phyloP scores from a whole-genome alignment of 2,113 vertebrate species.

The Ciconia maguari region DNA sequence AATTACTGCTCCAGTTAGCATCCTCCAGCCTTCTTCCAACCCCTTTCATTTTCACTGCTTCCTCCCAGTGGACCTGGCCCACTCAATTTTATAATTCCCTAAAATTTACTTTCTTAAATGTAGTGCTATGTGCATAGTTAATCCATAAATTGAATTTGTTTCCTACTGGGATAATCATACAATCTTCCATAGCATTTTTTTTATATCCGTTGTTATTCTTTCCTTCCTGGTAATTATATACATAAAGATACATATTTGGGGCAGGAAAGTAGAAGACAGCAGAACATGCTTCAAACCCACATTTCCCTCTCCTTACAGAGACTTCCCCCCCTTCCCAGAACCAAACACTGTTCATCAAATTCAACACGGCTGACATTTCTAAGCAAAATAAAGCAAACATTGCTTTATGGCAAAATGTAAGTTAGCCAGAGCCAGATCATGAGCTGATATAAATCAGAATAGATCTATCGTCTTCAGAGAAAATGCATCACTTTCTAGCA shows the following conservation, averaged over 20 bases:
- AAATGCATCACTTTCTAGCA: neutral
- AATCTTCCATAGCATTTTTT: neutral
- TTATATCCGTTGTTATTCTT: neutral
- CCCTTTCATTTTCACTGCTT: constrained; percentile 35
- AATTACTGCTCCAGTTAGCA: constrained; percentile 22
- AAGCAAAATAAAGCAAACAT: neutral
- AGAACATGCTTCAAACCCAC: neutral
- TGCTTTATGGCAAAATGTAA: neutral
- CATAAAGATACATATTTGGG: neutral
- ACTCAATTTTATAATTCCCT: constrained; percentile 24
- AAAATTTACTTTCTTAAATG: constrained; percentile 48
- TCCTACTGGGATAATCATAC: neutral
- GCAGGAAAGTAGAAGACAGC: neutral
- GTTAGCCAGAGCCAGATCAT: neutral
- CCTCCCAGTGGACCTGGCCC: constrained; percentile 25
- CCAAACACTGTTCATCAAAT: neutral
- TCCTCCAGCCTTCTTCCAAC: neutral
- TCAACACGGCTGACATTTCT: neutral
- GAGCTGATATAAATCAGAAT: neutral
- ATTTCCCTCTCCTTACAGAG: neutral
- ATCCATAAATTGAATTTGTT: neutral
- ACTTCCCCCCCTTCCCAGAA: neutral
- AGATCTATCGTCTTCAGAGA: neutral
- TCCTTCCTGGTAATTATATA: neutral
- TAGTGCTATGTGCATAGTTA: neutral